Evolutionary conservation across 2,888 invertebrate species (phyloP).

Genomic region (Tricholauxania praeusta): DNA sequence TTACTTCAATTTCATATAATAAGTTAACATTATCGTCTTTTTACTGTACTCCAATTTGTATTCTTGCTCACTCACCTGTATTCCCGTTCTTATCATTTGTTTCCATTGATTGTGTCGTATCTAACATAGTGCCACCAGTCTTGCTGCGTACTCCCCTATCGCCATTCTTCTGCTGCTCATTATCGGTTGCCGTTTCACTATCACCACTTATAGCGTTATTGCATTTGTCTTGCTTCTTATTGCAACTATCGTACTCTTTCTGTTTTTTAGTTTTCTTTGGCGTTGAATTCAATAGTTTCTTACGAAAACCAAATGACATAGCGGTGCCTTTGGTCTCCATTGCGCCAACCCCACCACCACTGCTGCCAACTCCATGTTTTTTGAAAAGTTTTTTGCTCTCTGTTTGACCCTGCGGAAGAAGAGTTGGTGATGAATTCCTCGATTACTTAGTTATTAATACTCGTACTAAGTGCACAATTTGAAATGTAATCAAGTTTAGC

Average conservation of each 20-base stretch:
- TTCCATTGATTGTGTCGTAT: constrained; percentile 39
- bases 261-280: constrained; percentile 66
- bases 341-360: constrained; percentile 48
- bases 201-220: constrained; percentile 46
- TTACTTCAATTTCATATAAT: no score
- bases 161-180: constrained; percentile 4
- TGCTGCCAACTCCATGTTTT: constrained; percentile 45
- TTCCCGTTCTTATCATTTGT: constrained; percentile 66
- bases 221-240: constrained; percentile 50
- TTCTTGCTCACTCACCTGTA: constrained; percentile 57
- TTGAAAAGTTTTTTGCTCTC: constrained; percentile 66
- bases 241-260: constrained; percentile 50
- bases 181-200: constrained; percentile 43
- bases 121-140: constrained; percentile 46
- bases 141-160: constrained; percentile 29
- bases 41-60: no score
- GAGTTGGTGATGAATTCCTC: background rate
- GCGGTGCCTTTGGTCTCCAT: constrained; percentile 75
- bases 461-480: no score
- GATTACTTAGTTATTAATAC: no score
- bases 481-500: no score
- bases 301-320: constrained; percentile 87
- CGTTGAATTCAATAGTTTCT: constrained; percentile 71
- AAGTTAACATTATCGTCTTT: no score
- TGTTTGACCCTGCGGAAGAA: constrained; percentile 64